A percentile compares a stretch with the other conserved stretches of the same genome.
These are phyloP conservation scores for Rhyacichthys aspro DNA, from an alignment of 2,797 vertebrate species.

Conservation along the genomic window DNA sequence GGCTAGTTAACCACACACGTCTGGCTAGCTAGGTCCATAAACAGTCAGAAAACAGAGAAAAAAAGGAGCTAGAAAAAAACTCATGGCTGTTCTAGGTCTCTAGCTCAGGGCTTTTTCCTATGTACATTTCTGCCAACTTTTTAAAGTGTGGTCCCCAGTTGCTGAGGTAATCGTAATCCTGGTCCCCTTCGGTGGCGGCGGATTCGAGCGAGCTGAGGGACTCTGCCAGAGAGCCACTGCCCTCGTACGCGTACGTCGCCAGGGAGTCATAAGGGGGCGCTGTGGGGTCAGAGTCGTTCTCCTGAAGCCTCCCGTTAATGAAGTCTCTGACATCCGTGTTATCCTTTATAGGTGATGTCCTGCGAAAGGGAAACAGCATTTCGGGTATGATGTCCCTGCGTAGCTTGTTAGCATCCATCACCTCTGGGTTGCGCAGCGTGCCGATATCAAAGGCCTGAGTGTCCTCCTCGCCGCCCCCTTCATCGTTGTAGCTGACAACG, in stretches of 20 bases:
- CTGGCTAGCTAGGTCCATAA: slow-evolving; percentile 50
- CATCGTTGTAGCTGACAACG: slow-evolving; percentile 98
- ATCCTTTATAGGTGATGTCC: slow-evolving; percentile 91
- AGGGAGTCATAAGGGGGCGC: slow-evolving; percentile 97
- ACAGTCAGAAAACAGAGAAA: slow-evolving; percentile 37
- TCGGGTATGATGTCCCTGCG: slow-evolving; percentile 95
- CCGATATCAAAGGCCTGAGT: slow-evolving; percentile 99
- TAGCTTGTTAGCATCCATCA: slow-evolving; percentile 92
- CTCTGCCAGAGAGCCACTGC: slow-evolving; percentile 91
- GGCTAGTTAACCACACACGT: slow-evolving; percentile 55
- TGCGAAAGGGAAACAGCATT: slow-evolving; percentile 89
- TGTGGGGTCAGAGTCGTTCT: slow-evolving; percentile 92
- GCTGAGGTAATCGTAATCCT: slow-evolving; percentile 96
- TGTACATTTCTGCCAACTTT: slow-evolving; percentile 97
- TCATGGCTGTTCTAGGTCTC: slow-evolving; percentile 77
- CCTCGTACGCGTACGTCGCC: slow-evolving; percentile 98
- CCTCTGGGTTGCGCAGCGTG: slow-evolving; percentile 93
- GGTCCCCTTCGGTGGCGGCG: slow-evolving; percentile 90
- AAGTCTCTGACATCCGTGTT: slow-evolving; percentile 96
- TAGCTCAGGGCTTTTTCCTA: slow-evolving; percentile 90
- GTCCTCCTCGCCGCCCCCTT: slow-evolving; percentile 98
- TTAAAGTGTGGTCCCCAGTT: slow-evolving; percentile 97
- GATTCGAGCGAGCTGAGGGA: slow-evolving; percentile 97
- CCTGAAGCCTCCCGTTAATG: slow-evolving; percentile 92
- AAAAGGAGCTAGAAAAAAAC: slow-evolving; percentile 26